Evolutionary conservation across 2,888 invertebrate species (phyloP), one percentile per base, ranked within the genome.

Genomic region (Synergus itoensis): DNA sequence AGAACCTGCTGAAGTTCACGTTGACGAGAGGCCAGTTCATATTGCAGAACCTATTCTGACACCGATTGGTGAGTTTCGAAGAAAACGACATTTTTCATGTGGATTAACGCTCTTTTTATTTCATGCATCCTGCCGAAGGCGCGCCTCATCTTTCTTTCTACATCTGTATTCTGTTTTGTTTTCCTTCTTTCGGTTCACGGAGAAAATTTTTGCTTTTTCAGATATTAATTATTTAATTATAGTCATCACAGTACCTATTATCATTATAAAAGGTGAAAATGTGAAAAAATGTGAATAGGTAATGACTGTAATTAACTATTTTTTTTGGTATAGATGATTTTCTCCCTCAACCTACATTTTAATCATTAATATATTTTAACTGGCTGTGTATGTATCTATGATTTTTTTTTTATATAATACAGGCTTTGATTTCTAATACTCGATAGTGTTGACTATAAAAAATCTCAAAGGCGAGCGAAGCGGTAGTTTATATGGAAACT

Each of bases 31-130:
- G 87, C 95, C 96, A 78, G 95, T 96, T 77, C 95, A 95, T 88
- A 95, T 95, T 78, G 96, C 97, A 28, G 95, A 96, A 91, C 95
- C 96, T 83, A 96, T 96, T 89, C 93, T 96, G 88, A 96, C 96
- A 82, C 96, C 96, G 85, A 94, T 96, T 92, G 96, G 96, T 96
- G 94, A 90, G 91, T 67, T 73, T 73, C 53, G 73, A 73, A 36
- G 36, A 53, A 73, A 36, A 45, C 16, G 9, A 8, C 21, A 45
- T 53, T 73, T 40, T 73, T 53, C 73, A 4, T 57, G 36, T 57
- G 16, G 5, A 36, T 18, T 53, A 73, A 73, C n/a, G 36, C 73
- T 73, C 53, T 28, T 69, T 48, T 48, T 28, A 48, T 69, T 69
- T 69, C 48, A 69, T 45, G 48, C 69, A 69, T 45, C 69, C 69